phyloP scores from a whole-genome alignment of 2,888 invertebrate species.

The Itoplectis maculator region DNA sequence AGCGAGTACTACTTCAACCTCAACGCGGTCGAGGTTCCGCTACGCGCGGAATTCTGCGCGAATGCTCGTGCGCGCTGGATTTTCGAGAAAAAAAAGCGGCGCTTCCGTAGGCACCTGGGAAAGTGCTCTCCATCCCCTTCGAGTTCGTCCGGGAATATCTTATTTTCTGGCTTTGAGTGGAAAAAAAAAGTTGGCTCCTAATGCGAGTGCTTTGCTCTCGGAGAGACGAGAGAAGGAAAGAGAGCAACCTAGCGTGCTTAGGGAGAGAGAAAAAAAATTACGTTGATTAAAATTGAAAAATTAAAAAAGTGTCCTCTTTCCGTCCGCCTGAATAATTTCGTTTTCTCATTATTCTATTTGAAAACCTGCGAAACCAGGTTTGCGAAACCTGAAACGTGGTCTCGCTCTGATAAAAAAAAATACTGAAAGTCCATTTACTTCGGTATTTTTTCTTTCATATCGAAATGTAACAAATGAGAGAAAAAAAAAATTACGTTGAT shows the following conservation, averaged over 20 bases:
- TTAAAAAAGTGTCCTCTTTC: not conserved
- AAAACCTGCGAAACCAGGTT: too few relatives aligned
- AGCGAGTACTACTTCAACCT: constrained; percentile 19
- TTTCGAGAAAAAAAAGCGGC: constrained; percentile 11
- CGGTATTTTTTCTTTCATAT: too few relatives aligned
- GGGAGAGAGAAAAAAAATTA: not conserved
- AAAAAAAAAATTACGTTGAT: not conserved
- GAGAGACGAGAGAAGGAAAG: not conserved
- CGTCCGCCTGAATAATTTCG: not conserved
- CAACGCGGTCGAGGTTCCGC: not conserved
- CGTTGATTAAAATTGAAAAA: not conserved
- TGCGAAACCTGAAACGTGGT: too few relatives aligned
- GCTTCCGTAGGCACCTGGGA: not conserved
- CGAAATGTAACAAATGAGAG: too few relatives aligned
- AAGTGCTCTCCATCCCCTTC: not conserved
- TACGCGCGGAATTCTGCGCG: constrained; percentile 1
- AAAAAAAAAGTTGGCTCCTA: constrained; percentile 14
- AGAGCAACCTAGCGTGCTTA: not conserved
- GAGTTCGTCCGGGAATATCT: constrained; percentile 4
- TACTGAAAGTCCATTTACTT: too few relatives aligned
- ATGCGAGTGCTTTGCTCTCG: not conserved
- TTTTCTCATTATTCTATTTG: not conserved
- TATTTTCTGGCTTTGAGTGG: not conserved
- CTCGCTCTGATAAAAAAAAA: too few relatives aligned
- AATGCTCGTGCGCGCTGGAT: constrained; percentile 9